Evolutionary conservation across 1,140 invertebrate species (phyloP).

Genomic region (Sminthurinus signatus): DNA sequence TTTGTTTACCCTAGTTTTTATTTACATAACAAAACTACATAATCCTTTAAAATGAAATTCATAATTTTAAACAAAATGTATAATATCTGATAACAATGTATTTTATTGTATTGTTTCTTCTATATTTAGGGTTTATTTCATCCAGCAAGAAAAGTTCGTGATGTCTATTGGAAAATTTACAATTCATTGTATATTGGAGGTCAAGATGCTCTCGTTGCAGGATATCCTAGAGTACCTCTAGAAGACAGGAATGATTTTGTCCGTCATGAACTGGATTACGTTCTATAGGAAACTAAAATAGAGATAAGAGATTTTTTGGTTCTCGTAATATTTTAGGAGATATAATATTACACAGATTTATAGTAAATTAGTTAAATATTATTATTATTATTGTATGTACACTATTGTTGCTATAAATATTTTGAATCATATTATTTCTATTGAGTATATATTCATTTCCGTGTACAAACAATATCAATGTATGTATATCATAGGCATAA

Average conservation of each 20-base stretch:
- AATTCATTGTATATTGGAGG: constrained; percentile 98
- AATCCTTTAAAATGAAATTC: constrained; percentile 12
- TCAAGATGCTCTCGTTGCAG: constrained; percentile 95
- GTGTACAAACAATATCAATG: no score
- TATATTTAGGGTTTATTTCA: constrained; percentile 86
- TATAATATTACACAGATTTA: no score
- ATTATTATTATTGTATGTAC: not conserved
- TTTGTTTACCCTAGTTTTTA: no score
- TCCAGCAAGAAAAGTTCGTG: constrained; percentile 96
- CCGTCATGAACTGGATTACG: constrained; percentile 94
- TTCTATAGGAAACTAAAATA: constrained; percentile 56
- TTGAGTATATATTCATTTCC: no score
- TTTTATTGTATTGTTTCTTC: not conserved
- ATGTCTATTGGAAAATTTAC: constrained; percentile 99
- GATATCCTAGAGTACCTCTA: constrained; percentile 90
- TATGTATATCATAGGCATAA: no score
- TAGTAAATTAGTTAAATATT: not conserved
- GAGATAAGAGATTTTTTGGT: no score
- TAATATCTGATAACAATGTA: not conserved
- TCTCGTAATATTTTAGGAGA: no score
- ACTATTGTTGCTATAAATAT: no score
- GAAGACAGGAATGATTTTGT: constrained; percentile 93
- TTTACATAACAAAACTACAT: no score
- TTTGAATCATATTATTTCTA: no score
- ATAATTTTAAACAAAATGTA: not conserved